These are phyloP conservation scores for Abrostola tripartita DNA, from an alignment of 2,888 invertebrate genomes.

Conservation along the genomic window DNA sequence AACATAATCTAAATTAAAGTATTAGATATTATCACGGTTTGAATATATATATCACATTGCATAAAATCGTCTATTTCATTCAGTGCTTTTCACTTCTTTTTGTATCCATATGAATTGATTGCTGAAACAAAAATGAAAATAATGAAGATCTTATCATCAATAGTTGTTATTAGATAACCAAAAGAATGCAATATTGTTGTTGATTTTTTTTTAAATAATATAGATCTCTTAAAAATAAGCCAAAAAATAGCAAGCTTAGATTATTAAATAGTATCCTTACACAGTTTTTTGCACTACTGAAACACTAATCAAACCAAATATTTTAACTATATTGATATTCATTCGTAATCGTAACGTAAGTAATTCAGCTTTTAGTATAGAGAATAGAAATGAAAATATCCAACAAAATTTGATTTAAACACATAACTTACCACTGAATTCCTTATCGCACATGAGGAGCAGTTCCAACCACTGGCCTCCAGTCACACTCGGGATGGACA, in stretches of 20 bases:
- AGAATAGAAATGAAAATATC: too few relatives aligned
- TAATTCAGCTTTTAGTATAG: too few relatives aligned
- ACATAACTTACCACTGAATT: constrained; percentile 90
- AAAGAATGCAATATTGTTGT: too few relatives aligned
- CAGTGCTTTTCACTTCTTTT: constrained; percentile 76
- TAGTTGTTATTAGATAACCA: background rate
- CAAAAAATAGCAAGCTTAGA: too few relatives aligned
- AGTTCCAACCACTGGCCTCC: constrained; percentile 93
- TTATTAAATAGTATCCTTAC: background rate
- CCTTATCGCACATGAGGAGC: constrained; percentile 91
- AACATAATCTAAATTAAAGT: constrained; percentile 36
- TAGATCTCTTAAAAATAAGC: too few relatives aligned
- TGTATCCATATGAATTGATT: constrained; percentile 93
- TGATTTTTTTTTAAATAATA: too few relatives aligned
- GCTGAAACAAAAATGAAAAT: constrained; percentile 82
- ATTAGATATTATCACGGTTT: constrained; percentile 56
- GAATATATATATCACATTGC: constrained; percentile 56
- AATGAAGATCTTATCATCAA: background rate
- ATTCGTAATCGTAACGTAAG: too few relatives aligned
- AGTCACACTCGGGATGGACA: constrained; percentile 90
- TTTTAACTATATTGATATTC: too few relatives aligned
- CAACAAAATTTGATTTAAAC: background rate
- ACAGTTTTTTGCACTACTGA: background rate
- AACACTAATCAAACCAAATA: too few relatives aligned
- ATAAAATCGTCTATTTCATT: constrained; percentile 18